Evolutionary conservation across 2,888 invertebrate genomes (phyloP).

Genomic region (Drosophila buzzatii): DNA sequence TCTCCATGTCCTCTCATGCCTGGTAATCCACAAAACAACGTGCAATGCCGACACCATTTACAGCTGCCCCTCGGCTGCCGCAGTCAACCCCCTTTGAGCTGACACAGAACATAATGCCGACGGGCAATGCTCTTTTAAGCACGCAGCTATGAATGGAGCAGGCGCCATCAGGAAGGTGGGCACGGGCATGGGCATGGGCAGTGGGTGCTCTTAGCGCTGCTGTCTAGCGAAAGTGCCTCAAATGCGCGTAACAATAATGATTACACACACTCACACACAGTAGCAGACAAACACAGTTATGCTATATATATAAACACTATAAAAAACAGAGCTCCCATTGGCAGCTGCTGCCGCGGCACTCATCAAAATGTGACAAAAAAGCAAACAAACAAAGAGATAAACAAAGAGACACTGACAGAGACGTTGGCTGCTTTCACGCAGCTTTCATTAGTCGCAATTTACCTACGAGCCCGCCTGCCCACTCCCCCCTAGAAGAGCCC

Average conservation of each 20-base stretch:
- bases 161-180: constrained; percentile 18
- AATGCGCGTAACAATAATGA: constrained; percentile 74
- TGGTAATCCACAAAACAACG: constrained; percentile 79
- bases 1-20: constrained; percentile 22
- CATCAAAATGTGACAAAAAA: constrained; percentile 68
- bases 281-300: constrained; percentile 13
- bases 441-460: constrained; percentile 59
- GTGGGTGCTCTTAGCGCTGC: constrained; percentile 19
- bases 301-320: constrained; percentile 19
- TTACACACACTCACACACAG: constrained; percentile 56
- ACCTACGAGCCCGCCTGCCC: constrained; percentile 8
- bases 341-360: constrained; percentile 37
- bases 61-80: constrained; percentile 24
- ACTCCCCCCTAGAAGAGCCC: constrained; percentile 29
- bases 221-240: constrained; percentile 71
- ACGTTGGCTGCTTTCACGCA: constrained; percentile 54
- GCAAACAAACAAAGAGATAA: constrained; percentile 57
- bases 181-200: constrained; percentile 19
- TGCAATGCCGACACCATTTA: constrained; percentile 68
- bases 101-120: constrained; percentile 81
- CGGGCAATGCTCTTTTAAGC: constrained; percentile 83
- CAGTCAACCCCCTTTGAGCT: constrained; percentile 54
- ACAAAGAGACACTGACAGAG: constrained; percentile 54
- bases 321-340: constrained; percentile 26
- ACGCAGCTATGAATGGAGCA: constrained; percentile 61